A percentile compares a stretch with the other conserved stretches of the same genome.
Evolutionary conservation across 2,888 invertebrate genomes (phyloP).

Genomic region (Eupithecia centaureata): DNA sequence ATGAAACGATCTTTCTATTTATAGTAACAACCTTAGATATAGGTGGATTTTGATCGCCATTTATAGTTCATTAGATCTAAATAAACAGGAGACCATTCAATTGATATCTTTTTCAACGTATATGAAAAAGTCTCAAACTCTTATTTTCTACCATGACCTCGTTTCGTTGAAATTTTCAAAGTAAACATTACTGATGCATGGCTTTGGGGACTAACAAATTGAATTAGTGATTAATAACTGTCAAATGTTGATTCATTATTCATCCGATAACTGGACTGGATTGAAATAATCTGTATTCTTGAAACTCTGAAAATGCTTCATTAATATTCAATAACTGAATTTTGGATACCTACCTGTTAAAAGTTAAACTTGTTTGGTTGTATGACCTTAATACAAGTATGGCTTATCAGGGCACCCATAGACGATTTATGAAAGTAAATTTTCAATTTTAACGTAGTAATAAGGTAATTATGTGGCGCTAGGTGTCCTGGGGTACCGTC

Average conservation of each 20-base stretch:
- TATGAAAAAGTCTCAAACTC: too few relatives aligned
- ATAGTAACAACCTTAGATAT: too few relatives aligned
- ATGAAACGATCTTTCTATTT: too few relatives aligned
- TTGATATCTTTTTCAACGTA: neutral
- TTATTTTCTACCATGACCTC: neutral
- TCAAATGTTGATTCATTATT: neutral
- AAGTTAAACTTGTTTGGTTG: neutral
- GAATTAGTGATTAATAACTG: neutral
- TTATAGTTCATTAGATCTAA: neutral
- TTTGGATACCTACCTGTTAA: neutral
- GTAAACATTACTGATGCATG: neutral
- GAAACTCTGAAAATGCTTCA: conserved; percentile 7
- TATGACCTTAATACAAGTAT: neutral
- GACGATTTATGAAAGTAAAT: too few relatives aligned
- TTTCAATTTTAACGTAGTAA: too few relatives aligned
- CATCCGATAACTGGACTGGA: neutral
- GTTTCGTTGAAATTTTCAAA: neutral
- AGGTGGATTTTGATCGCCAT: too few relatives aligned
- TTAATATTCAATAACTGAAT: conserved; percentile 7
- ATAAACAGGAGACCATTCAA: neutral
- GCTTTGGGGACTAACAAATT: neutral
- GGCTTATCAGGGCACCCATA: too few relatives aligned
- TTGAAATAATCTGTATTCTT: conserved; percentile 4
- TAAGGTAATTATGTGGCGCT: too few relatives aligned
- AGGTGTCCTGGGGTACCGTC: too few relatives aligned